These are phyloP conservation scores for Fukomys damarensis DNA, from an alignment of 2,113 vertebrate genomes.

Conservation along the genomic window DNA sequence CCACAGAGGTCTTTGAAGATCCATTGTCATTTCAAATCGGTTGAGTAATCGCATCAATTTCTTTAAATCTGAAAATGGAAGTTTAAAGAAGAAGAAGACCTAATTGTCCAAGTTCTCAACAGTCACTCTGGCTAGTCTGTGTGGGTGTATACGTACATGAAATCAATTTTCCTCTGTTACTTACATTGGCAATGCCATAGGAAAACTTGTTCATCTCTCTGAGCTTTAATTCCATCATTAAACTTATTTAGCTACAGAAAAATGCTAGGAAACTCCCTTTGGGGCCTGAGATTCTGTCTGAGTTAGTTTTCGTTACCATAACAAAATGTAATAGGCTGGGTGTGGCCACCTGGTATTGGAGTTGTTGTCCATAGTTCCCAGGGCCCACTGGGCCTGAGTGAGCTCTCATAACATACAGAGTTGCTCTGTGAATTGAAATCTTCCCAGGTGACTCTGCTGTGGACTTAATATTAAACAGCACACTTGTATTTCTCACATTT, in stretches of 20 bases:
- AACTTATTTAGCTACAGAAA: neutral
- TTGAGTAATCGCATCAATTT: neutral
- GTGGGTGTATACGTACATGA: neutral
- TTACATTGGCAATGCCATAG: neutral
- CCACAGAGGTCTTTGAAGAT: neutral
- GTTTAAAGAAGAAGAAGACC: neutral
- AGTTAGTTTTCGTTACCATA: neutral
- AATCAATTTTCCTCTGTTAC: neutral
- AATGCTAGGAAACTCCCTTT: neutral
- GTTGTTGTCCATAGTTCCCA: too few species aligned
- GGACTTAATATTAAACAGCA: neutral
- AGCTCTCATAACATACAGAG: neutral
- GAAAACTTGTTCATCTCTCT: neutral
- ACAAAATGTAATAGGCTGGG: neutral
- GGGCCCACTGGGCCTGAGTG: neutral
- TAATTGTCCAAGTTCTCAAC: neutral
- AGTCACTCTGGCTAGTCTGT: neutral
- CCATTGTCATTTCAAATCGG: neutral
- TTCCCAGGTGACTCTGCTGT: neutral
- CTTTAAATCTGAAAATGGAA: neutral
- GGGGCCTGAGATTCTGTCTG: neutral
- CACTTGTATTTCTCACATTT: neutral
- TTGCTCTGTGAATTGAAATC: neutral
- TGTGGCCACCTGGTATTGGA: neutral
- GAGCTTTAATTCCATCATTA: neutral